Conservation (phyloP, 35 echinoderm and acorn worm genomes). For the Ptychodera flava region DNA sequence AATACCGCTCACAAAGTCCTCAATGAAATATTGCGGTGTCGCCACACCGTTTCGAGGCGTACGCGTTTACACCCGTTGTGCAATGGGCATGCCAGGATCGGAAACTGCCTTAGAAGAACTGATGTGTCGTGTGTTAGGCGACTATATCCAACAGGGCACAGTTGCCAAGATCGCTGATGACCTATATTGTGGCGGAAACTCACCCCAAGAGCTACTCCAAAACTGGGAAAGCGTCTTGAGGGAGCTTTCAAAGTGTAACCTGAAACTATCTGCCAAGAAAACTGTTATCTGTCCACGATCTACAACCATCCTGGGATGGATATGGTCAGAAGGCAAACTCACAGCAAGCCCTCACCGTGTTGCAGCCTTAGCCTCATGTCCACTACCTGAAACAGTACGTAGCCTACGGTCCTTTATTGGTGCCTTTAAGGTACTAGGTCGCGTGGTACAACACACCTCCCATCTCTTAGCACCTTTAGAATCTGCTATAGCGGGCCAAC, state of each 20-base stretch:
- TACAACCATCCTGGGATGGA: constrained; percentile 55
- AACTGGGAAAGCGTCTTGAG: constrained; percentile 22
- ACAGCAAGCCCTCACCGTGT: constrained; percentile 8
- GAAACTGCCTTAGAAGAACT: constrained; percentile 57
- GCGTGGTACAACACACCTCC: neutral
- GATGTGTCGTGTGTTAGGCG: constrained; percentile 63
- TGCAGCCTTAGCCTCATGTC: constrained; percentile 7
- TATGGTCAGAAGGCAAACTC: constrained; percentile 39
- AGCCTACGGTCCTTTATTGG: neutral
- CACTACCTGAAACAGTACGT: neutral
- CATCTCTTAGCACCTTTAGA: neutral
- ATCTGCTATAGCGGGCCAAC: neutral
- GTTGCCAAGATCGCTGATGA: constrained; percentile 56
- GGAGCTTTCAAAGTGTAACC: constrained; percentile 8
- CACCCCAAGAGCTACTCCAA: constrained; percentile 3
- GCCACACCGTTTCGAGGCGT: constrained; percentile 52
- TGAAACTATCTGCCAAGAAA: constrained; percentile 27
- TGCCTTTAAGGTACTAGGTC: constrained; percentile 2
- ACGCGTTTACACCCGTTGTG: constrained; percentile 46
- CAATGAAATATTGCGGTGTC: constrained; percentile 54
- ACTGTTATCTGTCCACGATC: constrained; percentile 44
- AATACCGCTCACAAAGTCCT: constrained; percentile 24
- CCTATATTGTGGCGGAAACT: constrained; percentile 38
- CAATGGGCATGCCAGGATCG: constrained; percentile 59
- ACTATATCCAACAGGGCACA: constrained; percentile 29